Base-by-base conservation (phyloP, 2,888 invertebrate genomes). In the Tenodera sinensis region DNA sequence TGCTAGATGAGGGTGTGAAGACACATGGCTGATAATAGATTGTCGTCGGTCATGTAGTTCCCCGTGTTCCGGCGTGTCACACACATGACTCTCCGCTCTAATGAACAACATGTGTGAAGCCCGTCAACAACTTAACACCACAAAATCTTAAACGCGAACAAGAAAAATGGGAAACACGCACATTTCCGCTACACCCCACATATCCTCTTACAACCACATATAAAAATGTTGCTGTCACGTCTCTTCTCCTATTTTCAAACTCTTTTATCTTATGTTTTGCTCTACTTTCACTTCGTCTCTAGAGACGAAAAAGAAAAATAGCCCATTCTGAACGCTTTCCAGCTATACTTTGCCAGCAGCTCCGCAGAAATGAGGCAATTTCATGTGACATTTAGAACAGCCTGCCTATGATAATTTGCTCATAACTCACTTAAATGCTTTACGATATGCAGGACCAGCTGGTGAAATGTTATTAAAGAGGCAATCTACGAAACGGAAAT, bases 51-150 rank as follows among this genome's bases (percentile, higher is more conserved):
- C 54, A 71, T 42, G 54, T 71, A 71, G 54, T 71, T 71, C 54
- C 42, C 54, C 54, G 54, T 71, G 54, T 71, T 71, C 54, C 54
- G 54, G 54, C 54, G 25, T 71, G 54, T 71, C 54, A 25, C 54
- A 71, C 54, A 71, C 54, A 71, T 71, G 54, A 15, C 20, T 15
- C 54, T 20, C 54, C 25, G 54, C 54, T 71, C 54, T 87, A 87
- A 87, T 87, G 87, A 87, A 83, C 87, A 28, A 54, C 87, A 87
- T 87, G 15, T 87, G 87, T 87, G 87, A 54, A n/a, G 14, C 28
- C 47, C 83, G 87, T 87, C 87, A 27, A 83, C 87, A 83, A 34
- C 87, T 34, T 15, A 81, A 87, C 87, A 82, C 82, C 82, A 25
- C 71, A 27, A 85, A 84, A 30, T 84, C 34, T 84, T 34, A 34